Percentiles rank a stretch among this genome's conserved stretches.
Conservation (phyloP, 2,113 vertebrate species). For the Amphiprion ocellaris region DNA sequence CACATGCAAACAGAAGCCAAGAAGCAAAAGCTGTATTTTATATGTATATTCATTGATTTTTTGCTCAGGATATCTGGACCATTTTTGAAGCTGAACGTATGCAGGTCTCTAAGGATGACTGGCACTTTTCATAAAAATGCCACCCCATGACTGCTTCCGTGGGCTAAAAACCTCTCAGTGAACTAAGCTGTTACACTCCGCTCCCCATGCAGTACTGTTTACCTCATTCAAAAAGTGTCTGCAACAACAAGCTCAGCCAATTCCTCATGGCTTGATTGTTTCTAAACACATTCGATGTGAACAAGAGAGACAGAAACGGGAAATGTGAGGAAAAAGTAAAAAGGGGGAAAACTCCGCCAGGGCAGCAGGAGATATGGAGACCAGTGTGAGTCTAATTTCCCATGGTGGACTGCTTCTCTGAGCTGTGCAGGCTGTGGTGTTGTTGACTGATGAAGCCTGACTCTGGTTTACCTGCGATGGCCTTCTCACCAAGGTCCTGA, state of each 20-base stretch:
- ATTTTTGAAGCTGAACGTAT: conserved; percentile 9
- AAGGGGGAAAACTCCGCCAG: conserved; percentile 14
- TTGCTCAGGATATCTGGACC: conserved; percentile 21
- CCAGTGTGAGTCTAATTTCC: conserved; percentile 61
- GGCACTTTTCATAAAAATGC: conserved; percentile 42
- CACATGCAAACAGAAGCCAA: neutral
- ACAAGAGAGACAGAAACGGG: conserved; percentile 1
- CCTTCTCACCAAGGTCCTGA: conserved; percentile 44
- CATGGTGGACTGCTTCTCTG: conserved; percentile 29
- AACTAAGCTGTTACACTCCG: conserved; percentile 23
- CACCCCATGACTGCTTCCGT: conserved; percentile 21
- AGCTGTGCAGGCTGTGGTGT: conserved; percentile 18
- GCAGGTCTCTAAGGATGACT: conserved; percentile 32
- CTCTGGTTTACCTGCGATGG: conserved; percentile 36
- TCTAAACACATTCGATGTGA: conserved; percentile 21
- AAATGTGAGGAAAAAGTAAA: neutral
- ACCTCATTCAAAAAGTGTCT: conserved; percentile 25
- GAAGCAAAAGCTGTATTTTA: neutral
- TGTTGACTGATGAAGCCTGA: conserved; percentile 58
- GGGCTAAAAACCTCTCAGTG: conserved; percentile 9
- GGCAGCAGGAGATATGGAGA: conserved; percentile 47
- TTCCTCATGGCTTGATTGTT: conserved; percentile 25
- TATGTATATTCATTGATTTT: neutral
- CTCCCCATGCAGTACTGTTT: conserved; percentile 14
- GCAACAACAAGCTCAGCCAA: conserved; percentile 31